Conservation (phyloP, 2,113 vertebrate genomes). For the Lonchura striata region DNA sequence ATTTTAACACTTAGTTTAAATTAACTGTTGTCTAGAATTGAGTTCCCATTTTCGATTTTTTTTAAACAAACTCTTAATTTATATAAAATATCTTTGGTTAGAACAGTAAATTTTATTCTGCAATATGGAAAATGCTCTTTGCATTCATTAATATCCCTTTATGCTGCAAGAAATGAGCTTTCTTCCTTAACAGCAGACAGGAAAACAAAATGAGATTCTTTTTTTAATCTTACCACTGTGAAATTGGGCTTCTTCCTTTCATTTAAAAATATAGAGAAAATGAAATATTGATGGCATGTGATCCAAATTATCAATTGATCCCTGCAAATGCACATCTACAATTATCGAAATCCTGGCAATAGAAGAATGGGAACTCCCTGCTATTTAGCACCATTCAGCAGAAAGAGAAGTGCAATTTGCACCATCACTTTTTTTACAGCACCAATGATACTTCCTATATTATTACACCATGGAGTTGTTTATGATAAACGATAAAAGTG, state of each 20-base stretch:
- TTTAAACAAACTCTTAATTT: conserved; percentile 73
- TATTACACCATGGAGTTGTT: not conserved
- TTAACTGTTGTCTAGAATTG: conserved; percentile 74
- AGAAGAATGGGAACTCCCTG: conserved; percentile 43
- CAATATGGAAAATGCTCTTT: conserved; percentile 66
- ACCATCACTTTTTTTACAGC: conserved; percentile 41
- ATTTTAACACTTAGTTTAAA: conserved; percentile 77
- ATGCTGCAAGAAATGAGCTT: conserved; percentile 29
- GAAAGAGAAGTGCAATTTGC: conserved; percentile 47
- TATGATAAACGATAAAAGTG: conserved; percentile 26
- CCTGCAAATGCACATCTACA: conserved; percentile 31
- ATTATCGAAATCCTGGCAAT: conserved; percentile 57
- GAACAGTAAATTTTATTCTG: conserved; percentile 65
- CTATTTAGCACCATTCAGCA: conserved; percentile 40
- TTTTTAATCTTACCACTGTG: conserved; percentile 51
- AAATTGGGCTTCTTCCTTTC: conserved; percentile 55
- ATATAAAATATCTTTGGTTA: conserved; percentile 70
- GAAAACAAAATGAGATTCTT: conserved; percentile 47
- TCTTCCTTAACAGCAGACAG: not conserved
- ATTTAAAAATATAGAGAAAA: conserved; percentile 66
- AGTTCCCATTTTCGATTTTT: conserved; percentile 70
- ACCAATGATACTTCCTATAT: conserved; percentile 7
- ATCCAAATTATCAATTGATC: conserved; percentile 71
- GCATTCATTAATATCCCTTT: conserved; percentile 70
- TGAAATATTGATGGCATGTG: conserved; percentile 50